Percentiles rank a stretch among this genome's conserved stretches.
These are phyloP conservation scores for Cephus nigrinus DNA, from an alignment of 2,888 invertebrate genomes.

Conservation along the genomic window DNA sequence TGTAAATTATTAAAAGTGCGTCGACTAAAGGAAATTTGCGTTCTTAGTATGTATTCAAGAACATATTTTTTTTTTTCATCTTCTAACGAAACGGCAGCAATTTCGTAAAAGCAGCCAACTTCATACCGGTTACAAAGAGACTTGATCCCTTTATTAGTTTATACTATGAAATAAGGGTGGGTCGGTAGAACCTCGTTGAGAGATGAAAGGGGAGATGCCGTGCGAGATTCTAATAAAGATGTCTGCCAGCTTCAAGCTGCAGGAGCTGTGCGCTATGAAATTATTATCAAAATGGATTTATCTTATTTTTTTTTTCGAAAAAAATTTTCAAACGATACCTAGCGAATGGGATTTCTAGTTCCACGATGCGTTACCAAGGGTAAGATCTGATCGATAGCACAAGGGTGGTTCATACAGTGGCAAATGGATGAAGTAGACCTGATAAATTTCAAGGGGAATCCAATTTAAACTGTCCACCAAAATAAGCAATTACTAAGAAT, in stretches of 20 bases:
- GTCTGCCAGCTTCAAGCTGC: not conserved
- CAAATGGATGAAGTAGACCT: not conserved
- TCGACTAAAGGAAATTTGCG: not conserved
- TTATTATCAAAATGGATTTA: not conserved
- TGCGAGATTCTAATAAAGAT: not conserved
- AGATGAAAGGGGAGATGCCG: not conserved
- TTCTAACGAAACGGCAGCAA: not conserved
- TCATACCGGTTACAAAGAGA: not conserved
- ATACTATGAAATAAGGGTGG: not conserved
- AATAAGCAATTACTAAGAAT: conserved; percentile 14
- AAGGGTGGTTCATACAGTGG: not conserved
- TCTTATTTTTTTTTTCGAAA: too few relatives aligned
- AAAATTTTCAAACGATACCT: not conserved
- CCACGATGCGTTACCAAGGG: not conserved
- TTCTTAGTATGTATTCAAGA: not conserved
- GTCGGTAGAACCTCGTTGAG: not conserved
- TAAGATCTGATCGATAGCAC: not conserved
- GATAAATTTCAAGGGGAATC: not conserved
- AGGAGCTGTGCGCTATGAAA: not conserved
- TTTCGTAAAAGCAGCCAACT: not conserved
- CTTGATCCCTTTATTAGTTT: not conserved
- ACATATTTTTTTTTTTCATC: too few relatives aligned
- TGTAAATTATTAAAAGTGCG: not conserved
- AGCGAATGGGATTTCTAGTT: not conserved
- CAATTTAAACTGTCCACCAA: conserved; percentile 4